These are phyloP conservation scores for Isoperla grammatica DNA, from an alignment of 2,888 invertebrate species.

Conservation along the genomic window DNA sequence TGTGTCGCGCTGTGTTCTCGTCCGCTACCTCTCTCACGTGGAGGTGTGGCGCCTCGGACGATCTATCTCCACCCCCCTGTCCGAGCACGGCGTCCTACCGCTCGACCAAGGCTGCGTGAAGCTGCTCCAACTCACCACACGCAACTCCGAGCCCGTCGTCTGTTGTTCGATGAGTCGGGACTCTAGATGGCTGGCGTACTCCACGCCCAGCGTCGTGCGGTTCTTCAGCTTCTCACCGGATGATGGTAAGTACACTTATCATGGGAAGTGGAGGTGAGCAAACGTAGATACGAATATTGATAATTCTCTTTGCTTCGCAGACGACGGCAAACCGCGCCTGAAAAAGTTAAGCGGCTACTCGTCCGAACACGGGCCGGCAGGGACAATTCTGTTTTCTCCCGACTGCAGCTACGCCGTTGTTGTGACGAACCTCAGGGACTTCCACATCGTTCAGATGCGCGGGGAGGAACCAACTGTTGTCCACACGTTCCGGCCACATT, in stretches of 20 bases:
- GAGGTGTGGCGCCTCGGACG: constrained; percentile 51
- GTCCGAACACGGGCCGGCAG: constrained; percentile 24
- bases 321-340: constrained; percentile 36
- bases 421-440: constrained; percentile 3
- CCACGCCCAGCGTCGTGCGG: constrained; percentile 57
- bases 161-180: constrained; percentile 65
- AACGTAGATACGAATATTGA: too few species aligned
- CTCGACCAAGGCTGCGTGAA: constrained; percentile 55
- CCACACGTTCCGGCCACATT: constrained; percentile 7
- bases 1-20: constrained; percentile 47
- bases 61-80: constrained; percentile 38
- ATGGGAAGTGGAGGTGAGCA: too few species aligned
- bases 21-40: constrained; percentile 41
- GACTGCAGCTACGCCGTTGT: constrained; percentile 24
- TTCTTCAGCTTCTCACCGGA: constrained; percentile 29
- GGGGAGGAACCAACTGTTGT: neutral
- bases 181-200: constrained; percentile 68
- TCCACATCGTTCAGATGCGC: neutral
- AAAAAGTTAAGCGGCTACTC: constrained; percentile 33
- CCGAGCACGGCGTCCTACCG: constrained; percentile 38
- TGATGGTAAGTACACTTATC: constrained; percentile 16
- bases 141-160: constrained; percentile 59
- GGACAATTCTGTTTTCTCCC: constrained; percentile 30
- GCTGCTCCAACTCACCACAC: constrained; percentile 61
- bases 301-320: too few species aligned